Base-by-base conservation (phyloP, 1,140 invertebrate species). In the Zaprionus nigranus region DNA sequence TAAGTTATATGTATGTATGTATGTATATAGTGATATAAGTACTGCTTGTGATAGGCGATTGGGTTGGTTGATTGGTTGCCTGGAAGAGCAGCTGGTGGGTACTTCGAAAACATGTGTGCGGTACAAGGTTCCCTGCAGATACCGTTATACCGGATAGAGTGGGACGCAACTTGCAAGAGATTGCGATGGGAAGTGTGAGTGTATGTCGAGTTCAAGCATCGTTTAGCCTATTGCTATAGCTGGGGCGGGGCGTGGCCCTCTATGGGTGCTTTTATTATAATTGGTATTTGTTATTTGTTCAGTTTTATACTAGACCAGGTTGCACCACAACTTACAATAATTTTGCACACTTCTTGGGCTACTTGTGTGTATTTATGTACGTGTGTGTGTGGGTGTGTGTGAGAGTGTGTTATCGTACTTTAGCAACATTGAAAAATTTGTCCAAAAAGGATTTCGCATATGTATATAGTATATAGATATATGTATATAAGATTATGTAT, bases 361-460 rank as follows among this genome's bases (percentile, higher is more conserved):
- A 26, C 58, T 68, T 54, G 40, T 43, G 46, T 59, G 40, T 54
- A 51, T 34, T 66, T 63, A 28, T 51, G 46, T 53, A 46, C 36
- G 20, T 17, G 12, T 56, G 36, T 75, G 20, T 71, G 30, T 64
- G 46, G 58, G 61, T 43, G 58, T 34, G 22, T 54, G 11, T 24
- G 12, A 57, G 24, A 59, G 63, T 61, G 36, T 62, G 64, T 51
- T 49, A 51, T 77, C 36, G 38, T 58, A 46, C 15, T 56, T 66
- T 82, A 81, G 85, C 85, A 90, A 90, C 85, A 79, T 88, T 56
- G 83, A 88, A 88, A 88, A 88, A 88, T 81, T 88, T 88, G 72
- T 88, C 85, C 85, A 88, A 88, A 81, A 88, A 88, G 85, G 85
- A 90, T 79, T 90, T 51, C 40, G 69, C 81, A 81, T 79, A 65